Conservation (phyloP, 1,140 invertebrate genomes). For the Rhyacophila brunnea region DNA sequence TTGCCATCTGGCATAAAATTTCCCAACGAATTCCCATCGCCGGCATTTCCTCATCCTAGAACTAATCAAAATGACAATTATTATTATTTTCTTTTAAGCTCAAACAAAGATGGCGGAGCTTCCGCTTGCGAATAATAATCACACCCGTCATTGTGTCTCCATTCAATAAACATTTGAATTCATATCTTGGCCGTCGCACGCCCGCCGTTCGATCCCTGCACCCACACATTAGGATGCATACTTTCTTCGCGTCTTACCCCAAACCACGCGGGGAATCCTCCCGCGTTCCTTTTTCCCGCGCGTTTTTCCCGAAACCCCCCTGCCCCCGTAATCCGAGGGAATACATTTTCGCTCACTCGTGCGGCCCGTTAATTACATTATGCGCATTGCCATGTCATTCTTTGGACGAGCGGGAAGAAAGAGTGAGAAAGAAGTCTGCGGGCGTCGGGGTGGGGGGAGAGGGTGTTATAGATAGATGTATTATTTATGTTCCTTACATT, state of each 20-base stretch:
- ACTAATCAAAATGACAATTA: too few relatives aligned
- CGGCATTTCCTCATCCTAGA: too few relatives aligned
- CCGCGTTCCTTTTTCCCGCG: not conserved
- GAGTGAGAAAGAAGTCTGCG: constrained; percentile 30
- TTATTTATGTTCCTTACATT: constrained; percentile 34
- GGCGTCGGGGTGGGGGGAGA: constrained; percentile 6
- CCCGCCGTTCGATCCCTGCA: not conserved
- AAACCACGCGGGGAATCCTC: not conserved
- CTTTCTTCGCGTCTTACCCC: not conserved
- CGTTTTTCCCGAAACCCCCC: not conserved
- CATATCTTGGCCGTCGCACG: constrained; percentile 24
- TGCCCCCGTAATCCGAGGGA: constrained; percentile 31
- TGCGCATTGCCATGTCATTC: constrained; percentile 38
- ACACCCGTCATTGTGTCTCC: constrained; percentile 15
- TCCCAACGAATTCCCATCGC: too few relatives aligned
- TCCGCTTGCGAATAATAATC: constrained; percentile 8
- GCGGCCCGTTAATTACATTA: constrained; percentile 38
- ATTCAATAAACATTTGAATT: constrained; percentile 32
- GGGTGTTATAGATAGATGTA: constrained; percentile 32
- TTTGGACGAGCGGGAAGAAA: constrained; percentile 34
- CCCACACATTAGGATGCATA: constrained; percentile 12
- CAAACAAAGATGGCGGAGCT: too few relatives aligned
- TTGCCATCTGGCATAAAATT: too few relatives aligned
- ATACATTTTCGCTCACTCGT: constrained; percentile 36
- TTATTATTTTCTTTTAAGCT: too few relatives aligned